Evolutionary conservation across 2,888 invertebrate species (phyloP), one percentile per base, ranked within the genome.

Genomic region (Tachina lurida): DNA sequence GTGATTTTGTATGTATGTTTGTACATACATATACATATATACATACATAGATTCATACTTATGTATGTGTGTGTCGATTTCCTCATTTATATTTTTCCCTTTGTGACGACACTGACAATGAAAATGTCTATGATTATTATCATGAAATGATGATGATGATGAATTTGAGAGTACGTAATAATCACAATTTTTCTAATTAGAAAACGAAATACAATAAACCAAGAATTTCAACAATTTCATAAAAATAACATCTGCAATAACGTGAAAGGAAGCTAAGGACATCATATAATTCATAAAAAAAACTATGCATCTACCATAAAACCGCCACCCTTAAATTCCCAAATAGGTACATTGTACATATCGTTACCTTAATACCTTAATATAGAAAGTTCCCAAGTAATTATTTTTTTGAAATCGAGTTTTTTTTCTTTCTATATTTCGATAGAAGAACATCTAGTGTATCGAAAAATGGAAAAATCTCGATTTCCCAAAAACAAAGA

Each of bases 211-310:
- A 74, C 17, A 73, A 71, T 63, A 73, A 73, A 19, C 49, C 60
- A 73, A 68, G 70, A 80, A 77, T 81, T 71, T 70, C 43, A 56
- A 54, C 31, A 47, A 74, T 68, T 70, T 71, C 22, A 63, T 65
- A 82, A 76, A 82, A 82, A 82, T 76, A 82, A 82, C 70, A 82
- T 70, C 63, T 76, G 76, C 71, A 71, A 76, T 65, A 19, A 70
- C 49, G 47, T 63, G 60, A 52, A 52, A 71, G 70, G 43, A 43
- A 49, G 62, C 54, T 10, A 9, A 22, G 10, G 54, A 71, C 31
- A 31, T 31, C 31, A 5, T 54, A 45, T 39, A 45, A 70, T 47
- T 49, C 10, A 41, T 52, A 22, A 13, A 47, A 15, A 41, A n/a
- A n/a, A 31, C 22, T 17, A 56, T 65, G 4, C 13, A 12, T 65